Evolutionary conservation across 2,113 vertebrate genomes (phyloP).

Genomic region (Colaptes auratus): DNA sequence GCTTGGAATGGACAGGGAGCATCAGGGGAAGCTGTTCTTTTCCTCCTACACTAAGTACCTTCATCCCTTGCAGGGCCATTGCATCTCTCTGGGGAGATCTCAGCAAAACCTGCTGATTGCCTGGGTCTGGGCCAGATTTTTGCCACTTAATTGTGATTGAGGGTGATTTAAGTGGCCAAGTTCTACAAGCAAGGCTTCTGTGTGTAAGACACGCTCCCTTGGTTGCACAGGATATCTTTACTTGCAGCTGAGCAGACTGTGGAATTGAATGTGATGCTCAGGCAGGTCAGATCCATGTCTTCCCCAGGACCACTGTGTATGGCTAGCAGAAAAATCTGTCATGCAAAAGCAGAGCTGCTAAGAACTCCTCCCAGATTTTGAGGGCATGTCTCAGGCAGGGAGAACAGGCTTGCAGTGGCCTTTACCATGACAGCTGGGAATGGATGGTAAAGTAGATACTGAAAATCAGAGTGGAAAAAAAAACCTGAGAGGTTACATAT

Average conservation of each 20-base stretch:
- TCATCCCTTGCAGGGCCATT: background rate
- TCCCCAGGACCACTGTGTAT: accelerated
- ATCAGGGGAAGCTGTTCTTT: accelerated
- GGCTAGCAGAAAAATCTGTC: background rate
- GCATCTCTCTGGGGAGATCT: background rate
- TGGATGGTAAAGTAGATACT: background rate
- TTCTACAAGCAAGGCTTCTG: background rate
- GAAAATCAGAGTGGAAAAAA: background rate
- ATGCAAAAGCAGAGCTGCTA: background rate
- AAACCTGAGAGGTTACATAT: background rate
- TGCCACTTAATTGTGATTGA: background rate
- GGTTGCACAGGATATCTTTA: background rate
- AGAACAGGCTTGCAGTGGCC: background rate
- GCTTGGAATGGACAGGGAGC: background rate
- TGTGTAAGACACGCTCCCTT: background rate
- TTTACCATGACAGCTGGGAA: background rate
- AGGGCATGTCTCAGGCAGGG: background rate
- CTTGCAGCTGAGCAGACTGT: background rate
- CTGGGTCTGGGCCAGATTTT: background rate
- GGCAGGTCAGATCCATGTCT: background rate
- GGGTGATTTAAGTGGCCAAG: background rate
- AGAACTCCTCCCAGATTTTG: background rate
- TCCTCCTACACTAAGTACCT: background rate
- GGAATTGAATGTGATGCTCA: background rate
- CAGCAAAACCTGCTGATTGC: background rate